A percentile compares a stretch with the other conserved stretches of the same genome.
These are phyloP conservation scores for Heliconius eleuchia DNA, from an alignment of 1,140 invertebrate genomes.

Conservation along the genomic window DNA sequence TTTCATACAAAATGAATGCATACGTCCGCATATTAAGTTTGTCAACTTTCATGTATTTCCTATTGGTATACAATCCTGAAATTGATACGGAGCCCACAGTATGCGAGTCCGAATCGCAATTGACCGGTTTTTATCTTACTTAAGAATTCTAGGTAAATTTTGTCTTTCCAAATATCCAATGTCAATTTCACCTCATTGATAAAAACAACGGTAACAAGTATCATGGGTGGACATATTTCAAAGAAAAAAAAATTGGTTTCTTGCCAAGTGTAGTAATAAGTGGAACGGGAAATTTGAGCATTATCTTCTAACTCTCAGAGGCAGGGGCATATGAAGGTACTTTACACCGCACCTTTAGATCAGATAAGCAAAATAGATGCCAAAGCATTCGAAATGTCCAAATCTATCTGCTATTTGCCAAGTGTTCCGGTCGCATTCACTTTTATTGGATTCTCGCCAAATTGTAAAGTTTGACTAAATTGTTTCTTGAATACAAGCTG, in stretches of 20 bases:
- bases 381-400: constrained; percentile 32
- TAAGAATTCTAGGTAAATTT: no score
- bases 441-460: constrained; percentile 47
- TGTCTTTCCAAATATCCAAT: neutral
- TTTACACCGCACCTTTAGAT: constrained; percentile 38
- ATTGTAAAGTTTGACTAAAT: constrained; percentile 22
- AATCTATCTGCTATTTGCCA: constrained; percentile 38
- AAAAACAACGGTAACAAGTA: neutral
- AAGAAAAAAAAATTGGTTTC: constrained; percentile 11
- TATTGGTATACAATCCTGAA: no score
- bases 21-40: no score
- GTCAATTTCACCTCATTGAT: neutral
- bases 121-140: no score
- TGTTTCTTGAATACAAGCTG: constrained; percentile 26
- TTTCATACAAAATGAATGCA: no score
- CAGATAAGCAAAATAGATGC: constrained; percentile 37
- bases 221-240: neutral
- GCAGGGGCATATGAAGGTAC: constrained; percentile 20
- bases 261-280: constrained; percentile 15
- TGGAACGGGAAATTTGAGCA: constrained; percentile 25
- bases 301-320: constrained; percentile 13
- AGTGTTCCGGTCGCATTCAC: constrained; percentile 41
- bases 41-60: no score
- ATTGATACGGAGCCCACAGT: no score
- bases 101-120: no score